phyloP scores from a whole-genome alignment of 2,113 vertebrate genomes.

The Cettia cetti region DNA sequence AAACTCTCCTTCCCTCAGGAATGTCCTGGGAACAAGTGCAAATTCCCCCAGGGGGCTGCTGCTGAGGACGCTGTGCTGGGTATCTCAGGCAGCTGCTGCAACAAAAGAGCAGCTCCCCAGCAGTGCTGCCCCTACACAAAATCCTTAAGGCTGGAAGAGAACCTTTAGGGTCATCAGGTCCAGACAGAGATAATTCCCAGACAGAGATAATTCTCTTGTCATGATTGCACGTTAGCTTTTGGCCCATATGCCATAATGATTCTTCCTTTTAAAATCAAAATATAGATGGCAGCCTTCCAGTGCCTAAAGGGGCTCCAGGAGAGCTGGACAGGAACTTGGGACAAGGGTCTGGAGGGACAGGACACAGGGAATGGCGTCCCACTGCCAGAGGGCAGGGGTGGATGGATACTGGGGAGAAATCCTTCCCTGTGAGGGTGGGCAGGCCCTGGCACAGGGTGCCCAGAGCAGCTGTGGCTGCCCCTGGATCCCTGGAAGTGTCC shows the following conservation, averaged over 20 bases:
- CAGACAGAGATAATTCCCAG: background rate
- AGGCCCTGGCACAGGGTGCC: background rate
- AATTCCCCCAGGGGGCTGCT: background rate
- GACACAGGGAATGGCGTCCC: background rate
- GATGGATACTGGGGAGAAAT: background rate
- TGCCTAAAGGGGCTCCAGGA: background rate
- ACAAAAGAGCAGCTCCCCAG: background rate
- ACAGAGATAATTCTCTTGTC: background rate
- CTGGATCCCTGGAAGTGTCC: background rate
- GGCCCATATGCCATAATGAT: background rate
- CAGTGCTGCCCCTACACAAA: background rate
- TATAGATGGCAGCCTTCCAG: background rate
- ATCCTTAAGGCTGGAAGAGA: background rate
- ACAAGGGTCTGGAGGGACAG: background rate
- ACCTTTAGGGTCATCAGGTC: background rate
- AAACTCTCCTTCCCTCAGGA: background rate
- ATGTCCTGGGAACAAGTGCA: background rate
- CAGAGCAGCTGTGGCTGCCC: background rate
- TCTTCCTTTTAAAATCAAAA: background rate
- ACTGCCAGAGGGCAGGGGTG: background rate
- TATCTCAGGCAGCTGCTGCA: background rate
- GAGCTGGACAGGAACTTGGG: background rate
- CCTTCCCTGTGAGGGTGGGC: accelerated
- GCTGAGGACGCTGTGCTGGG: background rate
- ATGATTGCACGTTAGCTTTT: background rate